phyloP scores from a whole-genome alignment of 2,113 vertebrate species.

The Holacanthus passer region DNA sequence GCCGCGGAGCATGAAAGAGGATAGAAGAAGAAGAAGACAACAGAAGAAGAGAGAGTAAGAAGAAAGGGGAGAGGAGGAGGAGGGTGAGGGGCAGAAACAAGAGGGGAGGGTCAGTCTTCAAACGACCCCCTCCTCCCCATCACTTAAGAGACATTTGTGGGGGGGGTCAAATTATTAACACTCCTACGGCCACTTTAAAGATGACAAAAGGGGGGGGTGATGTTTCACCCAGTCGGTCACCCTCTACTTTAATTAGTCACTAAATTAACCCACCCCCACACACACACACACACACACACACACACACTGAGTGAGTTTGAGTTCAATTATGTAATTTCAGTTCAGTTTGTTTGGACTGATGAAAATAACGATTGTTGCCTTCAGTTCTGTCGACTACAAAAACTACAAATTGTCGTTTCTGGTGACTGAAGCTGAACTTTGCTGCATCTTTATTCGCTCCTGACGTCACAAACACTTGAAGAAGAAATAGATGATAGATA shows the following conservation, averaged over 20 bases:
- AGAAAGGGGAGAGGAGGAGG: constrained; percentile 41
- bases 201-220: constrained; percentile 80
- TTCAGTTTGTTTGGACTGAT: too few relatives aligned
- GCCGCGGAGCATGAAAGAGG: constrained; percentile 83
- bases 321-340: too few relatives aligned
- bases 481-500: too few relatives aligned
- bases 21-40: constrained; percentile 71
- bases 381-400: too few relatives aligned
- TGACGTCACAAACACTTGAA: too few relatives aligned
- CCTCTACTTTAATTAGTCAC: constrained; percentile 85
- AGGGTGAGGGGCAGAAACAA: constrained; percentile 56
- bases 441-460: too few relatives aligned
- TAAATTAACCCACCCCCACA: constrained; percentile 67
- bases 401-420: too few relatives aligned
- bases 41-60: constrained; percentile 51
- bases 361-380: too few relatives aligned
- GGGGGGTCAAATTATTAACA: constrained; percentile 84
- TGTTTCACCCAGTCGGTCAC: constrained; percentile 79
- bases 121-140: constrained; percentile 69
- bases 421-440: too few relatives aligned
- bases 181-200: constrained; percentile 86
- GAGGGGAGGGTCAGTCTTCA: constrained; percentile 70
- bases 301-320: neutral
- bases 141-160: constrained; percentile 80
- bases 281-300: constrained; percentile 17